phyloP scores from a whole-genome alignment of 2,888 invertebrate genomes.

The Volucella inflata region DNA sequence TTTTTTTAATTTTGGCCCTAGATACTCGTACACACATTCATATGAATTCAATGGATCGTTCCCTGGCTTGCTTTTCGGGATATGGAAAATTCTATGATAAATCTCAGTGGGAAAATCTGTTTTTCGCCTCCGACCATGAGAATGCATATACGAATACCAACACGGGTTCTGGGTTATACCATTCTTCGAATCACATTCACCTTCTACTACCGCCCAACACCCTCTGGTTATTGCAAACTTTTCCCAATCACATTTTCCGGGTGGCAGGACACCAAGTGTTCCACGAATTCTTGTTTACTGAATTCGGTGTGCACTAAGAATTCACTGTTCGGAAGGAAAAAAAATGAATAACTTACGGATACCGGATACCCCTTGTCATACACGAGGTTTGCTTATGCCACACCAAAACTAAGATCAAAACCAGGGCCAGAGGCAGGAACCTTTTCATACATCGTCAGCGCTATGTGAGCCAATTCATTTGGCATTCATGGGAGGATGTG shows the following conservation, averaged over 20 bases:
- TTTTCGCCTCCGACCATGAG: slow-evolving; percentile 67
- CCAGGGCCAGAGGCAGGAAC: too few species aligned
- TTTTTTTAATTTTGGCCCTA: slow-evolving; percentile 28
- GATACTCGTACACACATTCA: slow-evolving; percentile 15
- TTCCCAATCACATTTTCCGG: slow-evolving; percentile 75
- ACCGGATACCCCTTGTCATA: background rate
- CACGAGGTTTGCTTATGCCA: slow-evolving; percentile 10
- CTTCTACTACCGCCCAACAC: background rate
- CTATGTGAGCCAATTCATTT: slow-evolving; percentile 66
- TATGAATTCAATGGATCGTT: slow-evolving; percentile 15
- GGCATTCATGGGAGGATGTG: slow-evolving; percentile 71
- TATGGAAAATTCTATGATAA: slow-evolving; percentile 56
- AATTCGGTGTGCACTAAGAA: slow-evolving; percentile 74
- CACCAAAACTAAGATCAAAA: background rate
- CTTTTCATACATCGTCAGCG: background rate
- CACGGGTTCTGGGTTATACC: slow-evolving; percentile 10
- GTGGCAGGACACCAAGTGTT: slow-evolving; percentile 67
- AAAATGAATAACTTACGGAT: slow-evolving; percentile 61
- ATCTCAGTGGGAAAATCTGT: slow-evolving; percentile 73
- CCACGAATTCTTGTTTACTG: slow-evolving; percentile 72
- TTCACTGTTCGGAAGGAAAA: slow-evolving; percentile 56
- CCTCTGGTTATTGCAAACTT: slow-evolving; percentile 45
- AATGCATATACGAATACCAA: slow-evolving; percentile 69
- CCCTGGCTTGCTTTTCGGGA: background rate
- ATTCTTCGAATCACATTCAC: too few species aligned